A percentile compares a stretch with the other conserved stretches of the same genome.
Evolutionary conservation across 1,140 invertebrate genomes (phyloP).

Genomic region (Vollenhovia emeryi): DNA sequence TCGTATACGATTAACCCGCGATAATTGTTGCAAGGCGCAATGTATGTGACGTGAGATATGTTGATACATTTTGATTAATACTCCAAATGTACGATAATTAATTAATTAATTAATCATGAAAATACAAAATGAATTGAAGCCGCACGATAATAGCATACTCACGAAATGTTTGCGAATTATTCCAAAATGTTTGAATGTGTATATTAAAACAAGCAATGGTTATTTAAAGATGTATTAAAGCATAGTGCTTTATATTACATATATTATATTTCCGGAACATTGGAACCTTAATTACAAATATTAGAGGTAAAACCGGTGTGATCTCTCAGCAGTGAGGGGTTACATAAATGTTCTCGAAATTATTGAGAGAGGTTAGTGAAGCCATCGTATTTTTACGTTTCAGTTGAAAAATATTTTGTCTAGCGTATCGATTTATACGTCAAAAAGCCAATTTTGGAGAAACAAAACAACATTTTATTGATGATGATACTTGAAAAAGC

Average conservation of each 20-base stretch:
- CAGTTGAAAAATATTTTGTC: conserved; percentile 25
- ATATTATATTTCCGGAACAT: not conserved
- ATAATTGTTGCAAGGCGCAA: not conserved
- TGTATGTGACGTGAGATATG: not conserved
- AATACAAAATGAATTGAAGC: not conserved
- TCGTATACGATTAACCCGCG: not conserved
- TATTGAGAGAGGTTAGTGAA: not conserved
- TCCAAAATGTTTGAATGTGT: not conserved
- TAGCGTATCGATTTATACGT: not conserved
- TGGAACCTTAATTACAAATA: not conserved
- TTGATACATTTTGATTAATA: not conserved
- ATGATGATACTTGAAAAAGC: not conserved
- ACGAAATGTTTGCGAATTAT: conserved; percentile 25
- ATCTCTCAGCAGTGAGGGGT: not conserved
- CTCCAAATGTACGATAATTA: not conserved
- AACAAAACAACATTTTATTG: conserved; percentile 2
- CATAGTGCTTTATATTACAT: not conserved
- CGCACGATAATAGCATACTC: not conserved
- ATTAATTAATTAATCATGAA: conserved; percentile 45
- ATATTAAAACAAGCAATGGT: not conserved
- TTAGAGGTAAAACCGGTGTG: not conserved
- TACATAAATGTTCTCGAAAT: not conserved
- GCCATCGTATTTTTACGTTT: not conserved
- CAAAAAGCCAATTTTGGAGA: conserved; percentile 30
- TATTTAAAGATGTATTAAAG: conserved; percentile 30